Evolutionary conservation across 1,140 invertebrate species (phyloP).

Genomic region (Mactra quadrangularis): DNA sequence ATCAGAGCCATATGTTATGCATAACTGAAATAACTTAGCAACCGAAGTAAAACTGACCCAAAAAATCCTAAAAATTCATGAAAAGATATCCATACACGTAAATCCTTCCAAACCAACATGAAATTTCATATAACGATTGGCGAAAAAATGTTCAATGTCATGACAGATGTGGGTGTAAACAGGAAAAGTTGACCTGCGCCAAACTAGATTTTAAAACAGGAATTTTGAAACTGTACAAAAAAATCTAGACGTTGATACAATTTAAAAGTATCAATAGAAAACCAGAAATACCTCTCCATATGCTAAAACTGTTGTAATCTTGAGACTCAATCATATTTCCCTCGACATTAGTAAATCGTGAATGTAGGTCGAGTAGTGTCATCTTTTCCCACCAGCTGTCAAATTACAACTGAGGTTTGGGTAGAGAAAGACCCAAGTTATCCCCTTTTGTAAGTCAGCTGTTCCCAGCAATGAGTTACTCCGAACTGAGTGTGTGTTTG

Average conservation of each 20-base stretch:
- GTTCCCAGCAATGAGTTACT: slow-evolving; percentile 66
- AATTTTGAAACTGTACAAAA: slow-evolving; percentile 42
- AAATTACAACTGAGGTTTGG: slow-evolving; percentile 57
- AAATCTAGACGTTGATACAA: slow-evolving; percentile 19
- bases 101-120: not conserved
- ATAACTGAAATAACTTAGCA: slow-evolving; percentile 53
- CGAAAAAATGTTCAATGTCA: slow-evolving; percentile 49
- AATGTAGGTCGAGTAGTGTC: slow-evolving; percentile 81
- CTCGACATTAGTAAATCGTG: slow-evolving; percentile 73
- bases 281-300: slow-evolving; percentile 77
- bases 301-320: slow-evolving; percentile 74
- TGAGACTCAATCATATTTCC: slow-evolving; percentile 74
- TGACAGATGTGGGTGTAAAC: slow-evolving; percentile 49
- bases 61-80: slow-evolving; percentile 19
- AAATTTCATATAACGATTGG: not conserved
- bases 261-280: slow-evolving; percentile 43
- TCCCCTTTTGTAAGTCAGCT: slow-evolving; percentile 60
- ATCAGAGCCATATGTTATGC: slow-evolving; percentile 53
- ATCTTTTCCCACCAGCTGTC: slow-evolving; percentile 72
- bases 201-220: slow-evolving; percentile 18
- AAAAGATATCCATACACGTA: not conserved
- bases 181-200: slow-evolving; percentile 44
- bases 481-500: slow-evolving; percentile 67
- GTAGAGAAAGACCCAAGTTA: slow-evolving; percentile 34
- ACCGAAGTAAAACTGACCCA: slow-evolving; percentile 35